Base-by-base conservation (phyloP, 2,797 vertebrate genomes). In the Hozukius guyotensis region DNA sequence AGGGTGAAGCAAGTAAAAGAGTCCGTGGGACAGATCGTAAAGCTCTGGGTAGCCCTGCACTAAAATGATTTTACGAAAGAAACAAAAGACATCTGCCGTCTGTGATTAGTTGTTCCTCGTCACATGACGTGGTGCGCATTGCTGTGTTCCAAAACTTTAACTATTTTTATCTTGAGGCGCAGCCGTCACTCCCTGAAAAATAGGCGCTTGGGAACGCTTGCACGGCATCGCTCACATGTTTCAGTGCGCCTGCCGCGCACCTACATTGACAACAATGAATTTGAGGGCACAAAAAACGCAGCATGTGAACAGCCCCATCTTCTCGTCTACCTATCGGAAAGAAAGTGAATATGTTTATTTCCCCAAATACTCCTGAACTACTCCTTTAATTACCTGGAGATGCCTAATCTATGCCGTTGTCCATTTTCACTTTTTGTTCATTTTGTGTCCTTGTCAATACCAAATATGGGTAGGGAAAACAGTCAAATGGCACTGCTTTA, bases 381-480 rank as follows among this genome's bases (percentile, higher is more conserved):
- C 1, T 49, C 12, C 25, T 62, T 64, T 13, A 29, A 52, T 34
- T 16, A 1, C 29, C 10, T 18, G 7, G 9, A 24, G 1, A 29
- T 57, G 3, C 5, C 18, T 27, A 10, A 27, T 53, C 14, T 4
- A 8, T 49, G 49, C 11, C 6, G 46, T 34, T 63, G 62, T 84
- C 66, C 32, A 42, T 72, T 69, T 75, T 63, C 59, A 25, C 53
- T 12, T 65, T 64, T 38, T 49, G 20, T 75, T 74, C 3, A 52
- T 72, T 61, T 53, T 56, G 8, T 72, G 72, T 79, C 74, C 49
- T 57, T 38, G 78, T 77, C 81, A 80, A 77, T 42, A 78, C 3
- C 24, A 27, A 57, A 74, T 36, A 5, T 56, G 6, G 2, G 2
- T 1, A 42, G 3, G 11, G 9, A 64, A 77, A 63, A 24, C 13